Percentiles rank a stretch among this genome's conserved stretches.
Evolutionary conservation across 2,888 invertebrate genomes (phyloP).

Genomic region (Andrena bucephala): DNA sequence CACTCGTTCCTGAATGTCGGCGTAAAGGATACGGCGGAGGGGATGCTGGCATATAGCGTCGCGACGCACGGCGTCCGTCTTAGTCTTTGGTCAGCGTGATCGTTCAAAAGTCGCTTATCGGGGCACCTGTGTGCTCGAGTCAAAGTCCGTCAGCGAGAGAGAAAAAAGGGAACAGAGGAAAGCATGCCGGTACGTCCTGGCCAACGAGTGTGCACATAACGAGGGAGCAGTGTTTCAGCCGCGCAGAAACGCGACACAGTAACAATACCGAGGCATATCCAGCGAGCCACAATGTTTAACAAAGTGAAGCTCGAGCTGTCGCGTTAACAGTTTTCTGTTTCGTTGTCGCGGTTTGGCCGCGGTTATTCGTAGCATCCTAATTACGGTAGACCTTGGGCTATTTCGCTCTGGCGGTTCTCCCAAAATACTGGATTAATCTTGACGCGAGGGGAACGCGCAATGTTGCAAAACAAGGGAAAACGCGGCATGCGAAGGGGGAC

Average conservation of each 20-base stretch:
- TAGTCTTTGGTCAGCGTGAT: constrained; percentile 81
- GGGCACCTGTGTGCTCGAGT: constrained; percentile 56
- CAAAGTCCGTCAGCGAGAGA: constrained; percentile 56
- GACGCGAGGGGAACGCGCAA: constrained; percentile 9
- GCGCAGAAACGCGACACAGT: neutral
- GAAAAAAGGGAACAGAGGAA: constrained; percentile 33
- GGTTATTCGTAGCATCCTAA: constrained; percentile 56
- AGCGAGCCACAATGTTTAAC: neutral
- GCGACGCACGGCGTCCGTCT: constrained; percentile 84
- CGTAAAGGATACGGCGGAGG: constrained; percentile 76
- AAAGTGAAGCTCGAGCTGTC: neutral
- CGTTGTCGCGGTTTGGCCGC: neutral
- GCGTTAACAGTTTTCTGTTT: constrained; percentile 32
- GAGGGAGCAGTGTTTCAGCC: neutral
- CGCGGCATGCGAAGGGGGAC: neutral
- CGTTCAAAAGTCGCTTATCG: constrained; percentile 75
- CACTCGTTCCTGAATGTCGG: constrained; percentile 71
- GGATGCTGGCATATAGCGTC: constrained; percentile 86
- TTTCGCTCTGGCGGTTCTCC: constrained; percentile 56
- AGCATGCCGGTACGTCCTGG: constrained; percentile 82
- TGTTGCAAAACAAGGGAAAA: neutral
- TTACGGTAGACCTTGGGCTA: constrained; percentile 57
- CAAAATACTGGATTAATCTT: constrained; percentile 48
- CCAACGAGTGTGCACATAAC: neutral
- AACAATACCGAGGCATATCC: neutral